Conservation (phyloP, 2,797 vertebrate species). For the Sebastes itinus region DNA sequence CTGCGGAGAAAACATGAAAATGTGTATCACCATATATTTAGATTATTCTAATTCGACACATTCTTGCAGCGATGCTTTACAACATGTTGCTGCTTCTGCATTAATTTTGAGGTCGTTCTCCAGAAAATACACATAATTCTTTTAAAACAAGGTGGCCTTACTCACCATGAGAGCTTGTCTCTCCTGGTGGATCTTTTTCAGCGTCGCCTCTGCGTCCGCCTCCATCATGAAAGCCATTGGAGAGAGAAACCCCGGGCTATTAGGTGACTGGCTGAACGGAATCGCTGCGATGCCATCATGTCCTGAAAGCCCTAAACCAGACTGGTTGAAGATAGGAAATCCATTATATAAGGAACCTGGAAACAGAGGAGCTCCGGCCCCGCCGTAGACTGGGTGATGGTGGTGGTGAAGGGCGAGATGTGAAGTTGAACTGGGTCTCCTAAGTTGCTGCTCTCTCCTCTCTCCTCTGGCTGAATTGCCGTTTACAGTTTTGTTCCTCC, state of each 20-base stretch:
- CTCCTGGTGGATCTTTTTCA: conserved; percentile 81
- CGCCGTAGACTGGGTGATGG: conserved; percentile 53
- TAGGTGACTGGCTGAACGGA: conserved; percentile 61
- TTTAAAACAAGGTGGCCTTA: not conserved
- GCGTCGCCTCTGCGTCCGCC: conserved; percentile 70
- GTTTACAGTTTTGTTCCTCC: conserved; percentile 48
- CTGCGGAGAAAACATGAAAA: conserved; percentile 46
- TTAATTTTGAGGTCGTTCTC: not conserved
- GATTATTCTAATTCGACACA: not conserved
- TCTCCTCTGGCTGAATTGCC: conserved; percentile 59
- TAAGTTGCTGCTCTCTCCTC: conserved; percentile 55
- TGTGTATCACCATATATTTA: not conserved
- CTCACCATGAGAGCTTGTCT: conserved; percentile 81
- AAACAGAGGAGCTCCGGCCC: conserved; percentile 58
- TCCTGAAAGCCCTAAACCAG: conserved; percentile 65
- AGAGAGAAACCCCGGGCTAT: conserved; percentile 74
- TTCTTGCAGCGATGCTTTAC: not conserved
- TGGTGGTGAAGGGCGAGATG: conserved; percentile 63
- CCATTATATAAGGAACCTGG: conserved; percentile 70
- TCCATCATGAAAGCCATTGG: conserved; percentile 81
- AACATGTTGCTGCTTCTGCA: not conserved
- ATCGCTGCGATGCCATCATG: conserved; percentile 71
- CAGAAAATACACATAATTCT: not conserved
- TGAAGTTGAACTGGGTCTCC: conserved; percentile 61
- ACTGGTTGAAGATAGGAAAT: conserved; percentile 72